Base-by-base conservation (phyloP, 1,140 invertebrate genomes). In the Lasaia peninsularis region DNA sequence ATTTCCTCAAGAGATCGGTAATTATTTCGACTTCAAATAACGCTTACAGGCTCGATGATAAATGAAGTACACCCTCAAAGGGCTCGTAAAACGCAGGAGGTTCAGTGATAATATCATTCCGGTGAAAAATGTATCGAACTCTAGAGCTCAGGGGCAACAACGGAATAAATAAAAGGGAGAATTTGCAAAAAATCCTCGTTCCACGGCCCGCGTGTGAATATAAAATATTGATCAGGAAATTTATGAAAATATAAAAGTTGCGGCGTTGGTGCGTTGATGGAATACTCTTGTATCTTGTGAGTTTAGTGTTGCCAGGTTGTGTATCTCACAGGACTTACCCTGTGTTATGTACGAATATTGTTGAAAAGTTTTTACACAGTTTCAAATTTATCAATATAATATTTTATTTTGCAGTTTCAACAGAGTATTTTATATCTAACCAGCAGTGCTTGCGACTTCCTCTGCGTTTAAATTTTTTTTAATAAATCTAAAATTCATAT, bases 141-240 rank as follows among this genome's bases (percentile, higher is more conserved):
- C 71, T 71, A 75, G 75, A 72, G 75, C 74, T 52, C 49, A 66
- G 63, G 69, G 67, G 68, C 63, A 62, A 61, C 65, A 69, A 54
- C 62, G 68, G 68, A 68, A 74, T 78, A 75, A 74, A 77, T 77
- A 74, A 70, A 72, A 55, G 52, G 55, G 56, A 52, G 69, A 63
- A 62, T 56, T 64, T 55, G 57, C 60, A 57, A 78, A 71, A 77
- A 78, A 69, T 58, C 69, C 68, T 66, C 67, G 65, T 67, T 70
- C 58, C 58, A 58, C 53, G 20, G 18, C 10, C 40, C 72, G 67
- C 61, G 50, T 52, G 59, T 69, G 69, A 73, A 75, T 75, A 80
- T 80, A 78, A 76, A 80, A 80, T 75, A 82, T 82, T 80, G 79
- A 82, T 82, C 75, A 69, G 70, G 67, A 74, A 79, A 81, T 80